These are phyloP conservation scores for Myrmecobius fasciatus DNA, from an alignment of 2,113 vertebrate genomes.

Conservation along the genomic window DNA sequence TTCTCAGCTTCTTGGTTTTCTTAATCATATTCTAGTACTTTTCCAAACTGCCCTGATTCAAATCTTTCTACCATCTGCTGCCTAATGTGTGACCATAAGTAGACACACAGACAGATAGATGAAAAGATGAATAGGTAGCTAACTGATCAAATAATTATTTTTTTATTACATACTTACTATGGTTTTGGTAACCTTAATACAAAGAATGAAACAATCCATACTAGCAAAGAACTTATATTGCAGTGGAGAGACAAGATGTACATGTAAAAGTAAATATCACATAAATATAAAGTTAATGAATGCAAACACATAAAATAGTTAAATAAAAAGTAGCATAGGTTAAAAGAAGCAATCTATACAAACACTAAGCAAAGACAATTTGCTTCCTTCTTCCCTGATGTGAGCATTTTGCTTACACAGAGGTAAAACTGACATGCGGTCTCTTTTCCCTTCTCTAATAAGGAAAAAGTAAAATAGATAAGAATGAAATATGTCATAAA, in stretches of 20 bases:
- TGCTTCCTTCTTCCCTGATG: background rate
- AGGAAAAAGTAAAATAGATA: background rate
- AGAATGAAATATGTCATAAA: background rate
- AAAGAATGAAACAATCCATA: background rate
- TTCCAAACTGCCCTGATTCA: slow-evolving; percentile 36
- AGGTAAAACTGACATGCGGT: background rate
- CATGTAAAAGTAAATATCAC: background rate
- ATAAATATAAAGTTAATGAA: background rate
- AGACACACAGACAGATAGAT: background rate
- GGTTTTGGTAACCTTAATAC: background rate
- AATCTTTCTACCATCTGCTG: slow-evolving; percentile 40
- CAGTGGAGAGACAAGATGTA: background rate
- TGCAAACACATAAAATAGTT: background rate
- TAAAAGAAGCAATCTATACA: background rate
- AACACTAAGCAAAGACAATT: background rate
- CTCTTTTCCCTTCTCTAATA: background rate
- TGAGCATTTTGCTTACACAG: background rate
- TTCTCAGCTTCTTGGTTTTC: background rate
- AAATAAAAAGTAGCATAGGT: background rate
- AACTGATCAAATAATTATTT: background rate
- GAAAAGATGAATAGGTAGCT: background rate
- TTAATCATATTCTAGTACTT: background rate
- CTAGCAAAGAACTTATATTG: background rate
- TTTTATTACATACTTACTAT: background rate
- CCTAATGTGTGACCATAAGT: background rate